Evolutionary conservation across 2,113 vertebrate species (phyloP).

Genomic region (Lethenteron reissneri): DNA sequence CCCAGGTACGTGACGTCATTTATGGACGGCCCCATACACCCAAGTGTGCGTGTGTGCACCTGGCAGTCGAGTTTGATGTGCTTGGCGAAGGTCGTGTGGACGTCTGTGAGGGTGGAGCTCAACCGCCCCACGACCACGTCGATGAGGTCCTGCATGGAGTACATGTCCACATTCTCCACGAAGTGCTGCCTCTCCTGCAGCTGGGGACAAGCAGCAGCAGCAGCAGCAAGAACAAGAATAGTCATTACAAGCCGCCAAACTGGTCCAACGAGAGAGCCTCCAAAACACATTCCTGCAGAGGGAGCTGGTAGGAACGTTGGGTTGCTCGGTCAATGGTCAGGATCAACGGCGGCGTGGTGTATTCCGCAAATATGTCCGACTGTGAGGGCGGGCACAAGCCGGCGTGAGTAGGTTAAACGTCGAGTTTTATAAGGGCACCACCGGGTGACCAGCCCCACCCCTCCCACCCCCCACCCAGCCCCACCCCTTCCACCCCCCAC

Average conservation of each 20-base stretch:
- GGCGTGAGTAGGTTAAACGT: too few species aligned
- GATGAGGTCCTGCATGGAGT: conserved; percentile 80
- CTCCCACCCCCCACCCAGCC: too few species aligned
- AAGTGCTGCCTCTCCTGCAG: conserved; percentile 94
- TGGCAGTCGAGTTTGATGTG: conserved; percentile 98
- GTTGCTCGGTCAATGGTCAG: too few species aligned
- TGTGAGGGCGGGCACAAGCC: too few species aligned
- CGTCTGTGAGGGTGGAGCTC: conserved; percentile 68
- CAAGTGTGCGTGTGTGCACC: conserved; percentile 21
- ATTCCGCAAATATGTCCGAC: too few species aligned
- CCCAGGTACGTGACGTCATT: rapidly evolving
- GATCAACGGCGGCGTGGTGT: too few species aligned
- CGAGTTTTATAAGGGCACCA: too few species aligned
- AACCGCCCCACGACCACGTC: conserved; percentile 60
- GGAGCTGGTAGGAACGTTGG: background rate
- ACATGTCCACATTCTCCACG: conserved; percentile 96
- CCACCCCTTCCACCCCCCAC: too few species aligned
- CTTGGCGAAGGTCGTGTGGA: conserved; percentile 86
- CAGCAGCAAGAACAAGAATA: too few species aligned
- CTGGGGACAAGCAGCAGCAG: conserved; percentile 18
- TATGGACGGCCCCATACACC: too few species aligned
- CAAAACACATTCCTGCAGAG: background rate
- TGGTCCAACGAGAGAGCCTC: background rate
- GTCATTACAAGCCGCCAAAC: too few species aligned
- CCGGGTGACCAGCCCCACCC: too few species aligned